phyloP scores from a whole-genome alignment of 2,797 vertebrate genomes.

The Pagetopsis macropterus region DNA sequence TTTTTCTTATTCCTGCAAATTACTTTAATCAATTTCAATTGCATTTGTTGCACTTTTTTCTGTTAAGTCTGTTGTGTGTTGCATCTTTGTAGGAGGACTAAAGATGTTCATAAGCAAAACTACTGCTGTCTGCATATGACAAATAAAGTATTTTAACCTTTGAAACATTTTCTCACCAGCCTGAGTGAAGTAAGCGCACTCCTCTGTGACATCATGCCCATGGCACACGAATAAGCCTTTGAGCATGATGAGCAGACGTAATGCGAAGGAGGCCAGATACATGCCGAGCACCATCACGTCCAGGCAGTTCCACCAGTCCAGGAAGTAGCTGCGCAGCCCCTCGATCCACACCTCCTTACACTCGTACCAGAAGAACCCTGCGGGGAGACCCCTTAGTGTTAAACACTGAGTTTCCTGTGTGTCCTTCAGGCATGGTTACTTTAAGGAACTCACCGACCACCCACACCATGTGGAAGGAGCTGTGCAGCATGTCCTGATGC shows the following conservation, averaged over 20 bases:
- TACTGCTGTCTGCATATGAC: no score
- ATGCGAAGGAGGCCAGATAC: conserved; percentile 89
- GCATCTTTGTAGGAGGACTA: no score
- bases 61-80: no score
- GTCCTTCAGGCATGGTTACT: background rate
- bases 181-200: conserved; percentile 87
- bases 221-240: conserved; percentile 85
- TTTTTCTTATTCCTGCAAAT: no score
- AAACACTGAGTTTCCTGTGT: background rate
- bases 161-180: conserved; percentile 77
- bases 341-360: conserved; percentile 96
- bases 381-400: background rate
- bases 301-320: conserved; percentile 94
- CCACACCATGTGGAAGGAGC: conserved; percentile 93
- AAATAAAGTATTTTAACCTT: no score
- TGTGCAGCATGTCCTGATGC: conserved; percentile 88
- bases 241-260: conserved; percentile 87
- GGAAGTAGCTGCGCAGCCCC: conserved; percentile 88
- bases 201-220: conserved; percentile 46
- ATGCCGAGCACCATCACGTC: conserved; percentile 92
- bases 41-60: no score
- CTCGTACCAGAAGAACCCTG: conserved; percentile 95
- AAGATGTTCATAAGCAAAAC: no score
- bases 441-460: conserved; percentile 84
- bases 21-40: no score